Evolutionary conservation across 23 tunicate genomes (phyloP), one percentile per base, ranked within the genome.

Genomic region (Corella eumyota): DNA sequence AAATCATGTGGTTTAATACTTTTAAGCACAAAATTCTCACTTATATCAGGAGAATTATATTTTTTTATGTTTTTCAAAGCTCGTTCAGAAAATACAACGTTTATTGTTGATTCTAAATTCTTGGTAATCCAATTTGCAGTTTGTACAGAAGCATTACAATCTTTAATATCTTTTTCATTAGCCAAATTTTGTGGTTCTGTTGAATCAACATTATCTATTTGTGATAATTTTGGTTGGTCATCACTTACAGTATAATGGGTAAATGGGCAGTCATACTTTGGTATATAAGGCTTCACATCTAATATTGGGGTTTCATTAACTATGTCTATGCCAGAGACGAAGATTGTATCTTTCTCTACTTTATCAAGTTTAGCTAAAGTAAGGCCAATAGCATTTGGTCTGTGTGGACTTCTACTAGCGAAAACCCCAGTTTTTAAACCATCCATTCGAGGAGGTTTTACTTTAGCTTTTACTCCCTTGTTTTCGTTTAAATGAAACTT

Each of bases 271-370:
- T 93, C 99, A 64, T 85, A 93, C 6, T 37, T 30, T 2, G 88
- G 66, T 55, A 93, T 93, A 35, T 72, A 93, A 19, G 99, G 99
- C 52, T 93, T 93, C n/a, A 93, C 73, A 52, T 93, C 99, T 26
- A 93, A 23, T 25, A 93, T 62, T 61, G 99, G 99, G 6, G 99
- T 93, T 6, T 73, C 99, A 73, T 84, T 67, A 1, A 93, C 94
- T 5, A 93, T 63, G 63, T 93, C 99, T 35, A 87, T 32, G 22
- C 86, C 94, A 11, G 90, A 77, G 5, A 93, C 34, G 23, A 64
- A 46, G 6, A 87, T 34, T 15, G 82, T 56, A 37, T 77, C 83
- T 24, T 61, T 38, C 2, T 93, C 81, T 5, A 93, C 64, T 6
- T 34, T 32, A 11, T 84, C 95, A 13, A 93, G 31, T 64, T 78